A percentile compares a stretch with the other conserved stretches of the same genome.
These are phyloP conservation scores for Corythornis madagascariensis DNA, from an alignment of 2,113 vertebrate species.

Conservation along the genomic window DNA sequence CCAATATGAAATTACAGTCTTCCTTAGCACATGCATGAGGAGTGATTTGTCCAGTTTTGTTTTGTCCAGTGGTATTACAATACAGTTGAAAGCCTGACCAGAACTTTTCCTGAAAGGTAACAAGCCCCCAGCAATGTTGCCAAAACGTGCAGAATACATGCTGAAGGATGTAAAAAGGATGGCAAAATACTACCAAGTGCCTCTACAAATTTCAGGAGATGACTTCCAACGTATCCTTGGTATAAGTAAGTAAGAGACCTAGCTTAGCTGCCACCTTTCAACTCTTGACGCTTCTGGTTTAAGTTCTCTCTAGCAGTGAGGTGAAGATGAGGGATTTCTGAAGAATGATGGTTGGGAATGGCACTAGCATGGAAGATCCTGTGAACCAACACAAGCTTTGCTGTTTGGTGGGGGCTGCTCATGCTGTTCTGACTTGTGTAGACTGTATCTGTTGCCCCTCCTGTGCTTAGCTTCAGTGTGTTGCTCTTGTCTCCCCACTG, in stretches of 20 bases:
- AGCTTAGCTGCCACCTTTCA: not conserved
- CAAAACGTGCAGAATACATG: conserved; percentile 82
- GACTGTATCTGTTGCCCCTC: not conserved
- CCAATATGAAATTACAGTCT: not conserved
- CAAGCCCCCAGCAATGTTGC: conserved; percentile 79
- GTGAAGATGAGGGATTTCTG: not conserved
- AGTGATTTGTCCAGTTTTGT: not conserved
- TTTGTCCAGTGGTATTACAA: not conserved
- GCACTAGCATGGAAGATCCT: not conserved
- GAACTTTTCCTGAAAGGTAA: conserved; percentile 78
- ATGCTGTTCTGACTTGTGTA: not conserved
- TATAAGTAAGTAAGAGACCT: conserved; percentile 77
- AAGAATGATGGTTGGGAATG: not conserved
- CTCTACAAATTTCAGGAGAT: conserved; percentile 56
- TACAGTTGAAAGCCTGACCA: not conserved
- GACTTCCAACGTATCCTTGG: conserved; percentile 70
- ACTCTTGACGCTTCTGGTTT: not conserved
- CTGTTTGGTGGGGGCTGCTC: not conserved
- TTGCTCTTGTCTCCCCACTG: not conserved
- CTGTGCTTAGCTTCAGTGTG: not conserved
- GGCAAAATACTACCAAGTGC: conserved; percentile 79
- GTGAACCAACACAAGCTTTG: not conserved
- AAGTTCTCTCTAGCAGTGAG: not conserved
- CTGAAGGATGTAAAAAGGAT: conserved; percentile 73
- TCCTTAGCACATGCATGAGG: not conserved